These are phyloP conservation scores for Falco cherrug DNA, from an alignment of 2,797 vertebrate species.

Conservation along the genomic window DNA sequence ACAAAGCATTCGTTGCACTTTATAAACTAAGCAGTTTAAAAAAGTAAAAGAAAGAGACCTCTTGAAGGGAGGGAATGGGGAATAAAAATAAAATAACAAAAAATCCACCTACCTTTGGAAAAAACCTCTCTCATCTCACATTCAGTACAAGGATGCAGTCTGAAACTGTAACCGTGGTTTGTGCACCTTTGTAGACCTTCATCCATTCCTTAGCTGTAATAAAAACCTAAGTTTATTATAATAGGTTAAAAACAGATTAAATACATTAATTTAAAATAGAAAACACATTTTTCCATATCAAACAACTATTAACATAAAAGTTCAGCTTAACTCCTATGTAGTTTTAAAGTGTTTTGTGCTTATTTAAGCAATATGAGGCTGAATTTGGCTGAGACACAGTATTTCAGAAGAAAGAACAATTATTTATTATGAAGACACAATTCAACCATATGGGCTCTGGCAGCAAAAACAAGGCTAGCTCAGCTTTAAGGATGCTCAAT, in stretches of 20 bases:
- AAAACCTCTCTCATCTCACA: neutral
- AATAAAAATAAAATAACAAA: neutral
- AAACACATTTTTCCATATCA: neutral
- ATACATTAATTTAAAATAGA: neutral
- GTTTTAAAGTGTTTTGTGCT: neutral
- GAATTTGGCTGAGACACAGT: neutral
- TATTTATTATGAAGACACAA: neutral
- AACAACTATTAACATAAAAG: neutral
- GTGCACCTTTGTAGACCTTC: constrained; percentile 47
- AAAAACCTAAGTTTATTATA: neutral
- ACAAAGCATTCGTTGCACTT: neutral
- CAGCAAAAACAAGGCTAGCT: neutral
- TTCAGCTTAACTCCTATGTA: neutral
- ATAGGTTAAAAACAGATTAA: neutral
- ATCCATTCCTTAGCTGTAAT: constrained; percentile 48
- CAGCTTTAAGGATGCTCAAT: neutral
- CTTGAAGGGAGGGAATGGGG: neutral
- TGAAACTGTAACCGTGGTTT: neutral
- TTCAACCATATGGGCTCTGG: neutral
- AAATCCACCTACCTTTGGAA: neutral
- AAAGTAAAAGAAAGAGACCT: neutral
- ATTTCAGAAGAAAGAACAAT: neutral
- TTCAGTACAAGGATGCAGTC: neutral
- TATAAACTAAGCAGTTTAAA: neutral
- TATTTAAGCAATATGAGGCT: neutral